Base-by-base conservation (phyloP, 1,140 invertebrate species). In the Venustaconcha ellipsiformis region DNA sequence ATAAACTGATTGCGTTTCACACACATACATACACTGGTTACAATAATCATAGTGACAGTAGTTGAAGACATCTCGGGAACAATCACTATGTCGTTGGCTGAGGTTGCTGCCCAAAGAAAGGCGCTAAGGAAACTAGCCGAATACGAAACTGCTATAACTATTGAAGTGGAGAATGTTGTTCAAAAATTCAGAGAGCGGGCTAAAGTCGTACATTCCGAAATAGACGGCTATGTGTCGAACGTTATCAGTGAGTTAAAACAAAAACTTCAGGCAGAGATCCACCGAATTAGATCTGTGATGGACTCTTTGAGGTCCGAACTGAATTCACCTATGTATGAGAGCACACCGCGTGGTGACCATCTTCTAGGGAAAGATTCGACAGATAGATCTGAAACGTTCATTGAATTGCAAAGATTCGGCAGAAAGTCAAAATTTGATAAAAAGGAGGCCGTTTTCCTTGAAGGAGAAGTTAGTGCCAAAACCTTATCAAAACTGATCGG, bases 121-220 rank as follows among this genome's bases (percentile, higher is more conserved):
- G 75, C 70, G 1, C 26, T 77, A 11, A 26, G 70, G 26, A 70
- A 68, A 30, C 26, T 77, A 13, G 48, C 60, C 14, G 65, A 57
- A 15, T 77, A 77, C 55, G 75, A 77, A 67, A 70, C 72, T 62
- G 57, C 75, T 8, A 17, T 77, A 5, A 77, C 75, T 30, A 56
- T 77, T 6, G 58, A 77, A n/a, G 70, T 77, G 2, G 75, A 77
- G 65, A 72, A 68, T 14, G 72, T 66, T 12, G 70, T 77, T 23
- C 69, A 77, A 1, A 71, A 72, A 30, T 68, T 77, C 14, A 57
- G 75, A 57, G 75, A 77, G 55, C 56, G 75, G 14, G 70, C 69
- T 17, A 71, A 72, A 57, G n/a, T 30, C 4, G n/a, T 77, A 48
- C 75, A 77, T 57, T 15, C 57, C n/a, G 75, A 77, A 55, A n/a